phyloP scores from a whole-genome alignment of 2,888 invertebrate species.

The Lepidochrysops patricia region DNA sequence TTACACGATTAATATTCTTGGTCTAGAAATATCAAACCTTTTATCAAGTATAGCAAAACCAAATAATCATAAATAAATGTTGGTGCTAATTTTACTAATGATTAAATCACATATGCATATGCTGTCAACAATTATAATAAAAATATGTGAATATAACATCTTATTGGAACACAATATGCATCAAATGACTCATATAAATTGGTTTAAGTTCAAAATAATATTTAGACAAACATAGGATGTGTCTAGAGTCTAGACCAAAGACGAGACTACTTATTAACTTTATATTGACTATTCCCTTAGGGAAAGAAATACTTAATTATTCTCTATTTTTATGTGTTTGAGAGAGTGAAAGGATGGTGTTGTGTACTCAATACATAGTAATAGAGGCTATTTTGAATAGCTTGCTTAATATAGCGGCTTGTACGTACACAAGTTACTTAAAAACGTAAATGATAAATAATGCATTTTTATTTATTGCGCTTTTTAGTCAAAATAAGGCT shows the following conservation, averaged over 20 bases:
- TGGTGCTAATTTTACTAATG: too few species aligned
- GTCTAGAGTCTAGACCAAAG: not conserved
- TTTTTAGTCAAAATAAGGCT: slow-evolving; percentile 9
- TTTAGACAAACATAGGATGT: not conserved
- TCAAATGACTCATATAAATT: too few species aligned
- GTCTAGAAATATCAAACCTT: not conserved
- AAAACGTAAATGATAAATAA: not conserved
- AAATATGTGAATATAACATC: too few species aligned
- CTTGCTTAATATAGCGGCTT: not conserved
- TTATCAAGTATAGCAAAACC: not conserved
- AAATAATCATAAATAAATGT: too few species aligned
- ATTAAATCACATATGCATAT: too few species aligned
- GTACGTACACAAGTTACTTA: not conserved
- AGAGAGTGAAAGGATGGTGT: not conserved
- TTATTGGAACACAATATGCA: too few species aligned
- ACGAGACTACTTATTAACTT: too few species aligned
- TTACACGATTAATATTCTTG: not conserved
- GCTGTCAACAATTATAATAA: too few species aligned
- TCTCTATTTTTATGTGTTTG: not conserved
- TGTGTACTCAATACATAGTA: not conserved
- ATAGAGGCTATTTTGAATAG: slow-evolving; percentile 9
- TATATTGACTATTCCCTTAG: not conserved
- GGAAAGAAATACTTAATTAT: not conserved
- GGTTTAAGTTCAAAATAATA: too few species aligned
- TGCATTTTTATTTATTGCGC: slow-evolving; percentile 8